These are phyloP conservation scores for Nesogale talazaci DNA, from an alignment of 2,113 vertebrate genomes.

Conservation along the genomic window DNA sequence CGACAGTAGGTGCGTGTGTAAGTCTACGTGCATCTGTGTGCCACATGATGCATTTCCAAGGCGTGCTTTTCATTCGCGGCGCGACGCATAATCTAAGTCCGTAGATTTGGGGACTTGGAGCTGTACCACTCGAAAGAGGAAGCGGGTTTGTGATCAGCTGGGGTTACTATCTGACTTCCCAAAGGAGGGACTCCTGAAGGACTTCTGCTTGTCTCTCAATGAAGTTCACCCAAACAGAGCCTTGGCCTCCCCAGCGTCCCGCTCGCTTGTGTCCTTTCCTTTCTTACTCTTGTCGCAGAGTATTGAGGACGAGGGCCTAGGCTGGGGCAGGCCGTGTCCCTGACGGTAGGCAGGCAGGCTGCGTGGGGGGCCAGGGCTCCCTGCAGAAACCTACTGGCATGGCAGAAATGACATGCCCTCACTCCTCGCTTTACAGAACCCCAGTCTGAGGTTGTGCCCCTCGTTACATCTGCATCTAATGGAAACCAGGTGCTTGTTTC, in stretches of 20 bases:
- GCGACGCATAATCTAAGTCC: background rate
- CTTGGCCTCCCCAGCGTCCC: background rate
- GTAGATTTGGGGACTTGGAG: background rate
- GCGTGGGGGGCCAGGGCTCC: background rate
- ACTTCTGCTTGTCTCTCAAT: background rate
- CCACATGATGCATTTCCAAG: background rate
- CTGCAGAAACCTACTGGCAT: background rate
- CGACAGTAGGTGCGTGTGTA: background rate
- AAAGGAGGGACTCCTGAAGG: background rate
- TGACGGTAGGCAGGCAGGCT: background rate
- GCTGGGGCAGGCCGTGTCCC: no score
- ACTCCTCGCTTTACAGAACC: background rate
- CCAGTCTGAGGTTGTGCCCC: background rate
- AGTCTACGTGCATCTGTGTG: background rate
- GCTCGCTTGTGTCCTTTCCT: background rate
- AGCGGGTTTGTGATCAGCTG: background rate
- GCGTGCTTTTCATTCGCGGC: background rate
- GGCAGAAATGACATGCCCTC: background rate
- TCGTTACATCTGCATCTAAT: background rate
- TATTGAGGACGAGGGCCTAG: background rate
- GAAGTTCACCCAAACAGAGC: background rate
- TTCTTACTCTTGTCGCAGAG: background rate
- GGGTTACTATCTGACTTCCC: background rate
- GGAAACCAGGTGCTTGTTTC: background rate
- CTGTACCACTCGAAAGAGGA: background rate